A percentile compares a stretch with the other conserved stretches of the same genome.
These are phyloP conservation scores for Microcebus lehilahytsara DNA, from an alignment of 2,113 vertebrate species.

Conservation along the genomic window DNA sequence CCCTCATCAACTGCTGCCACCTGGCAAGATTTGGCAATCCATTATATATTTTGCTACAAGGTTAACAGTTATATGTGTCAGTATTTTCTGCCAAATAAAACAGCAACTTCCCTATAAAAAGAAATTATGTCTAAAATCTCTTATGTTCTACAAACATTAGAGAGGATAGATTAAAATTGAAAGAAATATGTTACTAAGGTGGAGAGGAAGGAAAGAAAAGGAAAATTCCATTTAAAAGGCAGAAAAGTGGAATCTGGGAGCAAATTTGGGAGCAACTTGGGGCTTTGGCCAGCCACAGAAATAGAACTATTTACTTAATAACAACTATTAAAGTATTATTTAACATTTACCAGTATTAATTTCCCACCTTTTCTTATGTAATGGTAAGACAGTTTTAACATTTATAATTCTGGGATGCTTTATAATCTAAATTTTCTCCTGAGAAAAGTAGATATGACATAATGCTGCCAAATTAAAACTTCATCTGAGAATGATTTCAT, in stretches of 20 bases:
- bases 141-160: background rate
- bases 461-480: constrained; percentile 35
- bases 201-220: background rate
- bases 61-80: background rate
- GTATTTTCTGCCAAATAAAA: background rate
- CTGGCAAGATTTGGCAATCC: background rate
- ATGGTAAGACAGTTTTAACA: background rate
- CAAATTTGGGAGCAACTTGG: background rate
- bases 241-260: background rate
- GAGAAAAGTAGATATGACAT: background rate
- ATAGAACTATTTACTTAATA: background rate
- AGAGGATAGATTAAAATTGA: background rate
- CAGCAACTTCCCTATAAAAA: background rate
- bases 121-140: constrained; percentile 1
- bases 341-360: background rate
- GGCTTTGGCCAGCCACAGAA: background rate
- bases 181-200: background rate
- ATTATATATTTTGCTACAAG: background rate
- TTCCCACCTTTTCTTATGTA: constrained; percentile 14
- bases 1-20: background rate
- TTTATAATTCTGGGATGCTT: background rate
- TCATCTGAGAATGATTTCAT: constrained; percentile 5
- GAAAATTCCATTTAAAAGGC: background rate
- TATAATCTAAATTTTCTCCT: background rate
- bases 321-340: background rate